Evolutionary conservation across 2,888 invertebrate species (phyloP).

Genomic region (Drymonia ruficornis): DNA sequence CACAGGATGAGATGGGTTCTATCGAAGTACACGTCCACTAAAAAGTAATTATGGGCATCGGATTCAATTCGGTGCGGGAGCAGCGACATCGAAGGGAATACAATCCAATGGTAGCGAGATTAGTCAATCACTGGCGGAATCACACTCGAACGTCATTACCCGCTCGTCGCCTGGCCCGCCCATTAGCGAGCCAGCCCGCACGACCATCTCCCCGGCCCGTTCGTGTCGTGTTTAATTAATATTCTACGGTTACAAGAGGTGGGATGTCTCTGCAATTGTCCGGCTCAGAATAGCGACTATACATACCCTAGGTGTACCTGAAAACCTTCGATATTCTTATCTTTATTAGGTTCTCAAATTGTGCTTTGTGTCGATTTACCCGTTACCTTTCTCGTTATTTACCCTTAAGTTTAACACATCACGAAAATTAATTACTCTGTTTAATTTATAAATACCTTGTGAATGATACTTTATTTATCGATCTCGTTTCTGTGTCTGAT

Average conservation of each 20-base stretch:
- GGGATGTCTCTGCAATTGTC: slow-evolving; percentile 11
- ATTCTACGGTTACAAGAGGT: slow-evolving; percentile 20
- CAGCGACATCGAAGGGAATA: slow-evolving; percentile 23
- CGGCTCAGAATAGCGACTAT: slow-evolving; percentile 9
- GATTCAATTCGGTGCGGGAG: slow-evolving; percentile 25
- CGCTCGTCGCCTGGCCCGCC: slow-evolving; percentile 29
- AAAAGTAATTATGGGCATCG: slow-evolving; percentile 22
- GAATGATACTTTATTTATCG: slow-evolving; percentile 11
- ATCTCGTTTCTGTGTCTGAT: slow-evolving; percentile 10
- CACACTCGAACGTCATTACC: slow-evolving; percentile 48
- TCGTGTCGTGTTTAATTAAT: slow-evolving; percentile 30
- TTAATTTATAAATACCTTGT: neutral
- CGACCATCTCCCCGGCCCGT: slow-evolving; percentile 17
- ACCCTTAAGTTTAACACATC: no score
- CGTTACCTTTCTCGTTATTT: neutral
- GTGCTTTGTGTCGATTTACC: neutral
- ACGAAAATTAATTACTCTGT: neutral
- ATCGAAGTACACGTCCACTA: slow-evolving; percentile 21
- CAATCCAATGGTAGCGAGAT: slow-evolving; percentile 39
- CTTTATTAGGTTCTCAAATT: neutral
- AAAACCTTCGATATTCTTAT: neutral
- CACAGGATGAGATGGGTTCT: no score
- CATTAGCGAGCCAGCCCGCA: slow-evolving; percentile 22
- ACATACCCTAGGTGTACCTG: slow-evolving; percentile 13
- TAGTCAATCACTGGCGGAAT: slow-evolving; percentile 40